phyloP scores from a whole-genome alignment of 2,113 vertebrate genomes.

The Chaenocephalus aceratus region DNA sequence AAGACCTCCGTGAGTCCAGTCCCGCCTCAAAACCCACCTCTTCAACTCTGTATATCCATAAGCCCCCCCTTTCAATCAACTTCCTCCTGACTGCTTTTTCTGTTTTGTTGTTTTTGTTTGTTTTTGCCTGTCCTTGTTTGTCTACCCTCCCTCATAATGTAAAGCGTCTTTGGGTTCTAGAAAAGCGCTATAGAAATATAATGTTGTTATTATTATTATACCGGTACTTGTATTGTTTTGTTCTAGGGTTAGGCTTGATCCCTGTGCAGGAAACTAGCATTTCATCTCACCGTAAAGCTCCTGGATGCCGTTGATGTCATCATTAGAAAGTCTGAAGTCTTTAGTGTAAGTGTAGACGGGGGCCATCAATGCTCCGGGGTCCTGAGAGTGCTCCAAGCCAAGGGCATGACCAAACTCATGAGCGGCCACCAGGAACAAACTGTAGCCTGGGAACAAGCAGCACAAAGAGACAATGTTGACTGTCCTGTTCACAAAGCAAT shows the following conservation, averaged over 20 bases:
- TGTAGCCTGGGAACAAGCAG: slow-evolving; percentile 88
- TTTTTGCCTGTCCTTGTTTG: too few species aligned
- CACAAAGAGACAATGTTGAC: not conserved
- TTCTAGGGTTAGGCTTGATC: slow-evolving; percentile 3
- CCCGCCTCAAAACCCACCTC: too few species aligned
- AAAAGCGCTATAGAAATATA: too few species aligned
- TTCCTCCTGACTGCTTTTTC: too few species aligned
- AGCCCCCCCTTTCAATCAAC: too few species aligned
- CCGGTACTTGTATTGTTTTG: not conserved
- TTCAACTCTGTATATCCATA: too few species aligned
- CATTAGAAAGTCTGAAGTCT: slow-evolving; percentile 92
- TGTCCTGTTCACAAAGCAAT: not conserved
- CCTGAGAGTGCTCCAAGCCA: slow-evolving; percentile 96
- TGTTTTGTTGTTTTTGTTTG: too few species aligned
- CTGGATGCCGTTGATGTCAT: slow-evolving; percentile 95
- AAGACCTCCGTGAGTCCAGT: too few species aligned
- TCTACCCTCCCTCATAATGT: too few species aligned
- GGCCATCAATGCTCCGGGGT: slow-evolving; percentile 95
- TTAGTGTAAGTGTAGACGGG: slow-evolving; percentile 96
- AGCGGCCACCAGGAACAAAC: slow-evolving; percentile 96
- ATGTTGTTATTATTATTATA: too few species aligned
- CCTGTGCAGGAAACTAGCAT: not conserved
- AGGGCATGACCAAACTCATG: slow-evolving; percentile 98
- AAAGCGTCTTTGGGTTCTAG: too few species aligned
- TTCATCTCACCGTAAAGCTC: slow-evolving; percentile 92